phyloP scores from a whole-genome alignment of 2,113 vertebrate genomes.

The Anas platyrhynchos region DNA sequence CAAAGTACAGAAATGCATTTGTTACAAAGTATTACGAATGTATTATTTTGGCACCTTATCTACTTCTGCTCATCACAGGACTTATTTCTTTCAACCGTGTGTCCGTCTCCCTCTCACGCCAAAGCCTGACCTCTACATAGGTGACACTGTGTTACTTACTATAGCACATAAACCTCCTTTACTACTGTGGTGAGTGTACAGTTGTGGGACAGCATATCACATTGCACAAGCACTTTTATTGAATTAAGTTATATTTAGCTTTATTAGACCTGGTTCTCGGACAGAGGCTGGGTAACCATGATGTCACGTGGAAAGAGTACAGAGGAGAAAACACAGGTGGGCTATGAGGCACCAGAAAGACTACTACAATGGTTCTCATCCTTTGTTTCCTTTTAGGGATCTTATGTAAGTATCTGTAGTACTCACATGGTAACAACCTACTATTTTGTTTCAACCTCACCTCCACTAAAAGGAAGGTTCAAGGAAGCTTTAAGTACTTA shows the following conservation, averaged over 20 bases:
- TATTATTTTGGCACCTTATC: neutral
- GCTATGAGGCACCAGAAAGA: neutral
- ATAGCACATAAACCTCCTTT: neutral
- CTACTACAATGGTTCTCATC: neutral
- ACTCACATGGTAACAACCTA: neutral
- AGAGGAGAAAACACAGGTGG: neutral
- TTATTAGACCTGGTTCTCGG: neutral
- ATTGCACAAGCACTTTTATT: neutral
- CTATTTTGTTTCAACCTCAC: neutral
- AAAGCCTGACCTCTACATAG: neutral
- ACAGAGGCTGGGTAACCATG: neutral
- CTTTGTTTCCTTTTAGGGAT: neutral
- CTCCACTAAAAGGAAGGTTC: neutral
- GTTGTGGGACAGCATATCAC: neutral
- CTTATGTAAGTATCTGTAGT: neutral
- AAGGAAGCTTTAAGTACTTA: neutral
- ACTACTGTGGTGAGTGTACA: neutral
- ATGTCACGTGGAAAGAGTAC: neutral
- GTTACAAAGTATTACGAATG: neutral
- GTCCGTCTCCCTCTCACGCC: neutral
- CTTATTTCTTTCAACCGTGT: neutral
- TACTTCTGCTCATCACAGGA: neutral
- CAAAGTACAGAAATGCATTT: neutral
- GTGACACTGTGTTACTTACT: neutral
- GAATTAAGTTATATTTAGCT: neutral